A percentile compares a stretch with the other conserved stretches of the same genome.
Evolutionary conservation across 2,888 invertebrate species (phyloP).

Genomic region (Spilosoma lubricipeda): DNA sequence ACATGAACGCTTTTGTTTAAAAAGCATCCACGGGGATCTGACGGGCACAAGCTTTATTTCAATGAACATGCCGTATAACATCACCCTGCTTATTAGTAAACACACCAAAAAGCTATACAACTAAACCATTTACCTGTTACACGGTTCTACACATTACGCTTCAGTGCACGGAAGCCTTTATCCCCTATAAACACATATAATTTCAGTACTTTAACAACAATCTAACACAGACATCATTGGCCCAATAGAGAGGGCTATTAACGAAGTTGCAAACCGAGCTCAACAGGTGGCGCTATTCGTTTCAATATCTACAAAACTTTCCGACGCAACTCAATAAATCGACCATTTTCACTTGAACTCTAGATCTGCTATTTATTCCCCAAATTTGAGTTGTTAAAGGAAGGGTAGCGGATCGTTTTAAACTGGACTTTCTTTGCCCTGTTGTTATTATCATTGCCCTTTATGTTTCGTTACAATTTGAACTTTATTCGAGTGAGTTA

Average conservation of each 20-base stretch:
- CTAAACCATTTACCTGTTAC: conserved; percentile 40
- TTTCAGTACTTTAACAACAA: conserved; percentile 54
- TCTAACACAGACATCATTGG: conserved; percentile 64
- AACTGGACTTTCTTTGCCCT: conserved; percentile 73
- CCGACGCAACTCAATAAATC: conserved; percentile 81
- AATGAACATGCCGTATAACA: not conserved
- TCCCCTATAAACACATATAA: conserved; percentile 52
- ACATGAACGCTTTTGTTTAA: not conserved
- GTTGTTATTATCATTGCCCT: conserved; percentile 80
- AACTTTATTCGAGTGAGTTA: conserved; percentile 60
- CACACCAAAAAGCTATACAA: conserved; percentile 16
- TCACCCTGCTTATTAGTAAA: conserved; percentile 5
- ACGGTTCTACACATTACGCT: conserved; percentile 20
- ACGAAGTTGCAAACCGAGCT: conserved; percentile 76
- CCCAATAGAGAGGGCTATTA: conserved; percentile 76
- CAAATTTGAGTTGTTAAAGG: conserved; percentile 41
- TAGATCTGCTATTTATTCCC: conserved; percentile 39
- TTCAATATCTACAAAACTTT: conserved; percentile 86
- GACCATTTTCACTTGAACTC: conserved; percentile 67
- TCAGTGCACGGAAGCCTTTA: conserved; percentile 40
- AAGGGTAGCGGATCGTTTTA: conserved; percentile 59
- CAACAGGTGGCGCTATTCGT: conserved; percentile 85
- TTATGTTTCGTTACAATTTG: conserved; percentile 66
- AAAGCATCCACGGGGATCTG: not conserved
- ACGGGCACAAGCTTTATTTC: not conserved